Base-by-base conservation (phyloP, 1,140 invertebrate genomes). In the Cyphomyrmex costatus region DNA sequence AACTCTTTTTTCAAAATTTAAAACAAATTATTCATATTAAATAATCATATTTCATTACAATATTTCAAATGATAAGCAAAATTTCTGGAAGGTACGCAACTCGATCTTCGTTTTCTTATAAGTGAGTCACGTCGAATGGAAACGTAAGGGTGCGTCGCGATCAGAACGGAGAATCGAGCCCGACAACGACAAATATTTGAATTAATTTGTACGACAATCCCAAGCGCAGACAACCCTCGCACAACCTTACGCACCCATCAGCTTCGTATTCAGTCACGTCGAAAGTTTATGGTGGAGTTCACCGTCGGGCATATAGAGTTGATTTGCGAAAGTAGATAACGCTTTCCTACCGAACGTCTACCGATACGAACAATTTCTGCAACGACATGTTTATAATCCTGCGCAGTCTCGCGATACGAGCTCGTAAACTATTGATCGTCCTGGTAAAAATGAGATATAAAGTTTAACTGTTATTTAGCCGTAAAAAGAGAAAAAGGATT, bases 121-220 rank as follows among this genome's bases (percentile, higher is more conserved):
- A 8, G 7, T 19, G n/a, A 46, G 68, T 83, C 68, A 73, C 68
- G 36, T 82, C 74, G 61, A 21, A 6, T 16, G 21, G 42, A 66
- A 27, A 16, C 16, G n/a, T 6, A 66, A 82, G 66, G 24, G 24
- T 14, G 49, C 3, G 46, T 53, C n/a, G 51, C 63, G 71, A 53
- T 4, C 12, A 16, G 14, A 61, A 56, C 7, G 74, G 61, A 85
- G 82, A 89, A 89, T 86, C 85, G 58, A 74, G 79, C 65, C 71
- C 56, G 77, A 63, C 88, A 66, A 83, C 84, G 84, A 86, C 84
- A 89, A 89, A 89, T 89, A 89, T 89, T 88, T 89, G 84, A 89
- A 89, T 89, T 89, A 89, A 89, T 89, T 89, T 86, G 88, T 89
- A 89, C 86, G 88, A 86, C 88, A 89, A 89, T 89, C 82, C 76